phyloP scores from a whole-genome alignment of 2,888 invertebrate species.

The Heliconius ismenius region DNA sequence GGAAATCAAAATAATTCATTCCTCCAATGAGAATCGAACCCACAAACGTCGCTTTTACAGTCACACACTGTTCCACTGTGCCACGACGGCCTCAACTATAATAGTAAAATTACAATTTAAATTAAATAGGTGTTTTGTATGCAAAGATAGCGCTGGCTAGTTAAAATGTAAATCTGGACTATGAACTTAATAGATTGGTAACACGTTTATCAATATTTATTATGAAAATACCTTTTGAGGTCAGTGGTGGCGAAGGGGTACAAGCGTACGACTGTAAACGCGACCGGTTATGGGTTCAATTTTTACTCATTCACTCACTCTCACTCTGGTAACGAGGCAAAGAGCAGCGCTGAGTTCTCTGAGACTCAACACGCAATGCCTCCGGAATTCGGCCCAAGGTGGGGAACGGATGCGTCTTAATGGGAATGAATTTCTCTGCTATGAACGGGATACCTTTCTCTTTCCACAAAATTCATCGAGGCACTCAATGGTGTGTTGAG shows the following conservation, averaged over 20 bases:
- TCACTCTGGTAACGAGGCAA: no score
- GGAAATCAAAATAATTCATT: not conserved
- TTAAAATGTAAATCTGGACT: conserved; percentile 23
- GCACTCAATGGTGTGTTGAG: no score
- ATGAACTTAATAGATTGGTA: conserved; percentile 11
- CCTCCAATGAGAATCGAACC: not conserved
- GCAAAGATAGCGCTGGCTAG: conserved; percentile 8
- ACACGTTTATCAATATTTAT: conserved; percentile 17
- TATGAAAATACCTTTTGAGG: not conserved
- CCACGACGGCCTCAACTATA: not conserved
- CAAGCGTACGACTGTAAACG: no score
- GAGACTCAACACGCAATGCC: no score
- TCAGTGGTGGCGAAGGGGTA: no score
- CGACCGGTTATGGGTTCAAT: not conserved
- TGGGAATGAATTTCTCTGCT: no score
- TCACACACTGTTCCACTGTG: not conserved
- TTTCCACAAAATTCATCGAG: no score
- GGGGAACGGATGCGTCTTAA: no score
- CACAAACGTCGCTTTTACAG: not conserved
- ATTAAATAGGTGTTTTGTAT: conserved; percentile 17
- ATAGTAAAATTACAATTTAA: conserved; percentile 8
- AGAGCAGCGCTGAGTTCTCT: no score
- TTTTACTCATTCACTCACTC: no score
- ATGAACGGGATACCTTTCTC: no score
- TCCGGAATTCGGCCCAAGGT: no score